Evolutionary conservation across 1,140 invertebrate species (phyloP).

Genomic region (Brachionus angularis): DNA sequence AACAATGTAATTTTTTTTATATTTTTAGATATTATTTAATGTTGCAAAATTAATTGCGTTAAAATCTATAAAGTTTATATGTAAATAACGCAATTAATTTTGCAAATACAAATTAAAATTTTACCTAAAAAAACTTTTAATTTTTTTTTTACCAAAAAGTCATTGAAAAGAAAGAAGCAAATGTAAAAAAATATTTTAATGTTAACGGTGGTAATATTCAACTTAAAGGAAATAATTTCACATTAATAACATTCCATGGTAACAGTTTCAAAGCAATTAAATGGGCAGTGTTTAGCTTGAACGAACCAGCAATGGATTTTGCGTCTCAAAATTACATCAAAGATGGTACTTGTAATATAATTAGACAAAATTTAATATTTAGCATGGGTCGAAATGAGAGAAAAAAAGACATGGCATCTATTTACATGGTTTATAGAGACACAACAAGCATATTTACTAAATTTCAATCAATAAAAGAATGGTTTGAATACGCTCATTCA

Average conservation of each 20-base stretch:
- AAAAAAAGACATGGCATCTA: conserved; percentile 78
- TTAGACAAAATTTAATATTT: conserved; percentile 74
- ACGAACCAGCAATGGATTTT: conserved; percentile 89
- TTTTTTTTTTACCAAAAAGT: background rate
- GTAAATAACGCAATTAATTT: too few species aligned
- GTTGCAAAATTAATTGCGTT: too few species aligned
- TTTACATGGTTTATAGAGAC: conserved; percentile 81
- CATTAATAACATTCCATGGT: conserved; percentile 91
- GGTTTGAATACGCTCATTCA: conserved; percentile 84
- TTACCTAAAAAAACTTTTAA: background rate
- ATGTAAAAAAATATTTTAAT: conserved; percentile 12
- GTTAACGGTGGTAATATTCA: conserved; percentile 68
- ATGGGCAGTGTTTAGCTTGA: conserved; percentile 89
- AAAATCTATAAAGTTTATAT: too few species aligned
- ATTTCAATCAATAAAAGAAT: conserved; percentile 81
- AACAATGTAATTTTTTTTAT: conserved; percentile 28
- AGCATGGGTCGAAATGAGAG: conserved; percentile 66
- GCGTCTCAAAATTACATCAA: conserved; percentile 68
- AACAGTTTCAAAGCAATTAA: conserved; percentile 94
- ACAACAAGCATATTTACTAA: conserved; percentile 79
- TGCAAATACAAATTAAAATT: background rate
- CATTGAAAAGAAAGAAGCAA: conserved; percentile 10
- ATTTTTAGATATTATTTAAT: too few species aligned
- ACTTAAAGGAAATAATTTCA: conserved; percentile 79
- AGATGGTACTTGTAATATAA: too few species aligned